Percentiles rank a stretch among this genome's conserved stretches.
These are phyloP conservation scores for Lonchura striata DNA, from an alignment of 2,113 vertebrate genomes.

Conservation along the genomic window DNA sequence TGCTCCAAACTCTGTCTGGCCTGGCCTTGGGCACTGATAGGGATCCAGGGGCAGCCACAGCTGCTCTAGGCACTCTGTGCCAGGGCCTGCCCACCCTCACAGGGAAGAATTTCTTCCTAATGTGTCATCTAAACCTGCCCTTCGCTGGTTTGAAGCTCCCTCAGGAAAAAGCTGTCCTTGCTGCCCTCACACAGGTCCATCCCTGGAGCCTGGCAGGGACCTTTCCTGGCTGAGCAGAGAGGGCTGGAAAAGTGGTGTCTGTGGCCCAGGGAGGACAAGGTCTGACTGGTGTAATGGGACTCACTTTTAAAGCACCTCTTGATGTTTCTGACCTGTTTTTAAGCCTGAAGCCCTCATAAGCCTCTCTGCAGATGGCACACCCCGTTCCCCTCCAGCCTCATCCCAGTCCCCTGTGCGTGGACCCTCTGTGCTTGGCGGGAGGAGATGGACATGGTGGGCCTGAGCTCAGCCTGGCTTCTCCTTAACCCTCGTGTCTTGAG, in stretches of 20 bases:
- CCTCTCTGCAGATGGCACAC: neutral
- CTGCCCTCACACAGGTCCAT: neutral
- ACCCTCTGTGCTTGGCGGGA: neutral
- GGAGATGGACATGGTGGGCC: neutral
- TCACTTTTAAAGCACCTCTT: neutral
- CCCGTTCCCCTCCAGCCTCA: neutral
- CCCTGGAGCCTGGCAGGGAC: neutral
- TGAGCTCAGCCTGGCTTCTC: neutral
- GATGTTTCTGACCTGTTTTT: neutral
- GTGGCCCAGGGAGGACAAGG: neutral
- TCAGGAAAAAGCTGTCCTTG: neutral
- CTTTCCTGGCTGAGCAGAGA: neutral
- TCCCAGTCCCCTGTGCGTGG: fast-evolving
- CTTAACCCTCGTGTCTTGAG: fast-evolving
- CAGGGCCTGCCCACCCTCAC: fast-evolving
- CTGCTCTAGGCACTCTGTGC: neutral
- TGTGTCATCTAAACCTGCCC: neutral
- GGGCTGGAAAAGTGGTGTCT: neutral
- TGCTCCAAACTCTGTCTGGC: neutral
- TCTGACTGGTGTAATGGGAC: neutral
- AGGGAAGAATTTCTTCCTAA: neutral
- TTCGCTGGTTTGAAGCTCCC: neutral
- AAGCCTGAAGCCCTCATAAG: neutral
- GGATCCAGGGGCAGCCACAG: neutral
- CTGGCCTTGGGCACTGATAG: no score